These are phyloP conservation scores for Endotricha flammealis DNA, from an alignment of 2,888 invertebrate genomes.

Conservation along the genomic window DNA sequence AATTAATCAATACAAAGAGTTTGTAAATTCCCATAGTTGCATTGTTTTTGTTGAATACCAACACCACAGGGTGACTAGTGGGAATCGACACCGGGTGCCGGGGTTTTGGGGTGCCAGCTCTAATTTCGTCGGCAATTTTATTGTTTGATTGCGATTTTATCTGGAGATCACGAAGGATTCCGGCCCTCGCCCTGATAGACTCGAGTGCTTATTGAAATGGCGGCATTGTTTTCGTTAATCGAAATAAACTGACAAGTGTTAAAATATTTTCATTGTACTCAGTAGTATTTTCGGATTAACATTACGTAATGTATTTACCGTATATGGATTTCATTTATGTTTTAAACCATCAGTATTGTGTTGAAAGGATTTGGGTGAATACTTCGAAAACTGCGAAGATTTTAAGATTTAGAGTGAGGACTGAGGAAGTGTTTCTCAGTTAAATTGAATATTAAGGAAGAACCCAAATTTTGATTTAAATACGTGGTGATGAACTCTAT, in stretches of 20 bases:
- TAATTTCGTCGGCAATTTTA: slow-evolving; percentile 55
- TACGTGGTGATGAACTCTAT: no score
- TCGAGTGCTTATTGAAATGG: slow-evolving; percentile 33
- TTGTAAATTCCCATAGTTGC: slow-evolving; percentile 65
- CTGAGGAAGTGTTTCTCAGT: no score
- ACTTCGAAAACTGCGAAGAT: no score
- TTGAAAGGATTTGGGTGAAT: no score
- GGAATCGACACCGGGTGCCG: slow-evolving; percentile 67
- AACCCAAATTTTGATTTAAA: no score
- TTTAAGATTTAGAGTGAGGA: no score
- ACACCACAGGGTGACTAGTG: slow-evolving; percentile 49
- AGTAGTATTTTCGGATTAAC: background rate
- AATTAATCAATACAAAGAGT: slow-evolving; percentile 73
- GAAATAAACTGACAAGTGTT: slow-evolving; percentile 26
- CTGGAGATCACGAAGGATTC: slow-evolving; percentile 61
- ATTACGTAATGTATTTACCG: background rate
- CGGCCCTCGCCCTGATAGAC: slow-evolving; percentile 36
- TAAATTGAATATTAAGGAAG: no score
- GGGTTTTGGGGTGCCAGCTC: slow-evolving; percentile 43
- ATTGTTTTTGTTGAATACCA: slow-evolving; percentile 64
- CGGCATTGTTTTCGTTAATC: slow-evolving; percentile 33
- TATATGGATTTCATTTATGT: background rate
- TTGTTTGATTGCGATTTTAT: slow-evolving; percentile 75
- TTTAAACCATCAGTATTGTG: no score
- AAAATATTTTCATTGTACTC: slow-evolving; percentile 15